A percentile compares a stretch with the other conserved stretches of the same genome.
These are phyloP conservation scores for Phyllostomus discolor DNA, from an alignment of 2,113 vertebrate species.

Conservation along the genomic window DNA sequence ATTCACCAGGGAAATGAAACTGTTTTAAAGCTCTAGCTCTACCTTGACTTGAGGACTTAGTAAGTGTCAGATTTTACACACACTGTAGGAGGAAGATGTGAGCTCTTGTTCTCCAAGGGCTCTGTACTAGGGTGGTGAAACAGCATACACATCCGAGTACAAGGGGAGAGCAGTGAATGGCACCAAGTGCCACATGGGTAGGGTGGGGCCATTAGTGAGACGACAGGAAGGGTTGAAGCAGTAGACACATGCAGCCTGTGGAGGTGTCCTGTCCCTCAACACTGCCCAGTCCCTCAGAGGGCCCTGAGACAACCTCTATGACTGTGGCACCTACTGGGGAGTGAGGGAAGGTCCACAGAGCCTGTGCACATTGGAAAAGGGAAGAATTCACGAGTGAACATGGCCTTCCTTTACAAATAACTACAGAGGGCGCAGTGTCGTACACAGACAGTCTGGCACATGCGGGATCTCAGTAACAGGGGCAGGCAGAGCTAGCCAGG, in stretches of 20 bases:
- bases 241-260: background rate
- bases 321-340: background rate
- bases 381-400: background rate
- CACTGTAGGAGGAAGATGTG: background rate
- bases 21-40: background rate
- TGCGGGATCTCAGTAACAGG: fast-evolving
- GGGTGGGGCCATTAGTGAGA: background rate
- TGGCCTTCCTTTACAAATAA: background rate
- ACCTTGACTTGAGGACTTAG: too few relatives aligned
- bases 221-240: background rate
- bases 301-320: fast-evolving
- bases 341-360: background rate
- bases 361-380: background rate
- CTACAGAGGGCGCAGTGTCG: background rate
- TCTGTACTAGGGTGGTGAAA: background rate
- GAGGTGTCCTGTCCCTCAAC: background rate
- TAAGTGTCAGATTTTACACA: background rate
- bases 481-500: background rate
- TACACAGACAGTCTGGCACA: background rate
- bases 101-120: background rate
- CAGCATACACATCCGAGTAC: fast-evolving
- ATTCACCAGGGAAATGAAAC: background rate
- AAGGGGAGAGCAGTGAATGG: background rate
- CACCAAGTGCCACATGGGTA: fast-evolving
- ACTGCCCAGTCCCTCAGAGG: fast-evolving